Evolutionary conservation across 2,888 invertebrate genomes (phyloP).

Genomic region (Drosophila crucigera): DNA sequence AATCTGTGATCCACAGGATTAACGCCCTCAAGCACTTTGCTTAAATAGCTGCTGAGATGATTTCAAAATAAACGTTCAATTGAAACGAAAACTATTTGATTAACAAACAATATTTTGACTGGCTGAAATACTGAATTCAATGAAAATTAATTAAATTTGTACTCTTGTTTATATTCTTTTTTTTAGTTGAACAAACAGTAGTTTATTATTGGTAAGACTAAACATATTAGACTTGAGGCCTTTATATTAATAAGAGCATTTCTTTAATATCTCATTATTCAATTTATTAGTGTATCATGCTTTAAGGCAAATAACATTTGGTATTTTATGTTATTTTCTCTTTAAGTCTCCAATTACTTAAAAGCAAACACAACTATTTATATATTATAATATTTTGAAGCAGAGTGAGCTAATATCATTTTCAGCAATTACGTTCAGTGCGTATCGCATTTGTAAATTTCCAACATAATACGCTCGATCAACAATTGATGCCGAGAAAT

Average conservation of each 20-base stretch:
- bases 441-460: background rate
- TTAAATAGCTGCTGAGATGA: slow-evolving; percentile 9
- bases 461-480: slow-evolving; percentile 18
- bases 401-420: background rate
- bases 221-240: background rate
- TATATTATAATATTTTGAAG: background rate
- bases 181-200: background rate
- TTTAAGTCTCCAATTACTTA: slow-evolving; percentile 5
- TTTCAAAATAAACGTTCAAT: slow-evolving; percentile 2
- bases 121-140: background rate
- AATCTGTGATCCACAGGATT: slow-evolving; percentile 45
- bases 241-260: background rate
- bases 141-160: background rate
- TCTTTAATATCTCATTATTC: background rate
- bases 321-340: background rate
- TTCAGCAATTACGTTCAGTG: background rate
- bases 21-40: slow-evolving; percentile 16
- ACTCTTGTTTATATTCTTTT: background rate
- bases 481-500: slow-evolving; percentile 28
- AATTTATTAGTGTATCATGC: background rate
- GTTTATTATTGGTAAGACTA: background rate
- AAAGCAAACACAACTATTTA: background rate
- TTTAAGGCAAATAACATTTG: background rate
- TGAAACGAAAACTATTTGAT: background rate
- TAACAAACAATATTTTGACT: slow-evolving; percentile 12